Evolutionary conservation across 1,140 invertebrate species (phyloP).

Genomic region (Drosophila chauvacae): DNA sequence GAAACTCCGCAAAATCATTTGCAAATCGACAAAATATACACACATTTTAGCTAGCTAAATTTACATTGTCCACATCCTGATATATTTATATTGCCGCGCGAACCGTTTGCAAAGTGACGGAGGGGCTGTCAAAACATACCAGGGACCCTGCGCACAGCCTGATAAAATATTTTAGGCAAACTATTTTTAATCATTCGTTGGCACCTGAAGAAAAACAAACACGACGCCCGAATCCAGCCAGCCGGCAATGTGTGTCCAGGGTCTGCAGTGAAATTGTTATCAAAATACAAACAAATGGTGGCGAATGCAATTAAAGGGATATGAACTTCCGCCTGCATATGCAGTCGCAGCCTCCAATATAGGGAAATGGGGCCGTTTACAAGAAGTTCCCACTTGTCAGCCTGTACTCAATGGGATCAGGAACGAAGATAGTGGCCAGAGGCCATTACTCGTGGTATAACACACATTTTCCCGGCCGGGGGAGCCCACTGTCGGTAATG

Average conservation of each 20-base stretch:
- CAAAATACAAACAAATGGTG: constrained; percentile 48
- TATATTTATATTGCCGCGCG: constrained; percentile 15
- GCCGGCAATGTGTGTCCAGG: constrained; percentile 31
- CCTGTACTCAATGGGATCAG: constrained; percentile 25
- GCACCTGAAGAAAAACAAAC: constrained; percentile 56
- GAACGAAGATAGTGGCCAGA: constrained; percentile 12
- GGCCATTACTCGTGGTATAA: constrained; percentile 45
- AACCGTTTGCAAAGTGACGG: not conserved
- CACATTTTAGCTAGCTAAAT: constrained; percentile 2
- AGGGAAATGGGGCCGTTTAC: constrained; percentile 1
- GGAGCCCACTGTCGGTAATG: constrained; percentile 27
- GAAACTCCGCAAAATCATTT: not conserved
- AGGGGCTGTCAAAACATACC: constrained; percentile 39
- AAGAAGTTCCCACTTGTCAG: constrained; percentile 29
- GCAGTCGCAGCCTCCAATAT: not conserved
- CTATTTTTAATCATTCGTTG: constrained; percentile 65
- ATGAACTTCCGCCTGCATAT: not conserved
- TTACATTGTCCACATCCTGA: constrained; percentile 6
- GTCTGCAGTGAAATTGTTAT: constrained; percentile 46
- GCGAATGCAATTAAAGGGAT: constrained; percentile 35
- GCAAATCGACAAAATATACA: not conserved
- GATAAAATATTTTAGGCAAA: constrained; percentile 56
- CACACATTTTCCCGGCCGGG: constrained; percentile 59
- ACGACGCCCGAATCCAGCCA: not conserved
- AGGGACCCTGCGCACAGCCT: constrained; percentile 20